Evolutionary conservation across 2,113 vertebrate genomes (phyloP), one percentile per base, ranked within the genome.

Genomic region (Speoplatyrhinus poulsoni): DNA sequence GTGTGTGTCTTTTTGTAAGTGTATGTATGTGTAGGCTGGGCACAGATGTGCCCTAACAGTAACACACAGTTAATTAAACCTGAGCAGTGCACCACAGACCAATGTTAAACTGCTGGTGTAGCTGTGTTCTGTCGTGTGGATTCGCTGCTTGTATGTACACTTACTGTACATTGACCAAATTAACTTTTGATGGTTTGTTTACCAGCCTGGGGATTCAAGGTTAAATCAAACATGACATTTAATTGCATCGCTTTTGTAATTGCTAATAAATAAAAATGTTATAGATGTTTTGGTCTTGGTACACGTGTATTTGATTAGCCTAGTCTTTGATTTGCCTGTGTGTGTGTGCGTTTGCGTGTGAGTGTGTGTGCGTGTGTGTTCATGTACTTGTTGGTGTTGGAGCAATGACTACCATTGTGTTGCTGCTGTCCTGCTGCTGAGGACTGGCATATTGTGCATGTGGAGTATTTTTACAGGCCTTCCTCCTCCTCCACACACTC

Each of bases 381-480:
- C 41, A 17, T 47, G 33, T 55, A 13, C 62, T 11, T 67, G 46
- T 60, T 72, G 57, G 65, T 69, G 63, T 72, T 58, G 19, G 50
- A 53, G 19, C 49, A n/a, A 61, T 52, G 13, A 47, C 36, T 72
- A 73, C 59, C 59, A 46, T 52, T 36, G 57, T 33, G 60, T 12
- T 12, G 67, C 48, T 63, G 56, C 53, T 48, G 56, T 60, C 65
- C 56, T 67, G 36, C 54, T 72, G 63, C 60, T 36, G 36, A 57
- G 16, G 47, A 70, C 66, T 71, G 19, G 65, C 72, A 66, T 61
- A 32, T 60, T 61, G 49, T 62, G 65, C 73, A 74, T 74, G 77
- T 76, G 76, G 62, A 70, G 62, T 79, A 67, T 83, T 86, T 86
- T 80, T 82, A 77, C 64, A 81, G 63, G 61, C 55, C 46, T 47